phyloP scores from a whole-genome alignment of 2,797 vertebrate species.

The Columba guinea region DNA sequence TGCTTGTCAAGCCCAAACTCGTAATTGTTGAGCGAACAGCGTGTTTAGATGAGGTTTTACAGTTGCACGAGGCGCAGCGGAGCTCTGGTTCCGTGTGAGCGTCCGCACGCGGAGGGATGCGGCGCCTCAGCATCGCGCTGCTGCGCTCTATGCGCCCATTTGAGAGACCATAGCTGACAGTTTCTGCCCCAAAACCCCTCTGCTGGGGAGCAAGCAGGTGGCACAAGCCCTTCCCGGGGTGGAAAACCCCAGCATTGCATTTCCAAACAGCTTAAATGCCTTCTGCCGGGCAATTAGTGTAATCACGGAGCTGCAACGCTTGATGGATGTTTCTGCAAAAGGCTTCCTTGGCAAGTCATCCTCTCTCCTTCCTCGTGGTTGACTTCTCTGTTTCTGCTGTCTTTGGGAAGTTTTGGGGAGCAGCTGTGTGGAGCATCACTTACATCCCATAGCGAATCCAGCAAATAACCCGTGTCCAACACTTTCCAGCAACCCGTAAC shows the following conservation, averaged over 20 bases:
- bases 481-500: not conserved
- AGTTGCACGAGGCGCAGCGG: accelerated
- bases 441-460: not conserved
- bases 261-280: not conserved
- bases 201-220: not conserved
- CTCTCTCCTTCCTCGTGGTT: no score
- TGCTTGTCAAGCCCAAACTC: not conserved
- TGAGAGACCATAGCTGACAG: not conserved
- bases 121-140: not conserved
- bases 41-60: not conserved
- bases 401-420: no score
- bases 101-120: no score
- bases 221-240: not conserved
- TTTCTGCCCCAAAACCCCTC: not conserved
- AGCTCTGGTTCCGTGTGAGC: not conserved
- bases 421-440: not conserved
- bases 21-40: accelerated
- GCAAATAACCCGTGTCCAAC: no score
- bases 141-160: accelerated
- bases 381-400: no score
- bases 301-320: no score
- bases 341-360: no score
- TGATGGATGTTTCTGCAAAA: no score
- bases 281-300: no score
- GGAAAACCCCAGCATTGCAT: not conserved